These are phyloP conservation scores for Megaleporinus macrocephalus DNA, from an alignment of 2,113 vertebrate species.

Conservation along the genomic window DNA sequence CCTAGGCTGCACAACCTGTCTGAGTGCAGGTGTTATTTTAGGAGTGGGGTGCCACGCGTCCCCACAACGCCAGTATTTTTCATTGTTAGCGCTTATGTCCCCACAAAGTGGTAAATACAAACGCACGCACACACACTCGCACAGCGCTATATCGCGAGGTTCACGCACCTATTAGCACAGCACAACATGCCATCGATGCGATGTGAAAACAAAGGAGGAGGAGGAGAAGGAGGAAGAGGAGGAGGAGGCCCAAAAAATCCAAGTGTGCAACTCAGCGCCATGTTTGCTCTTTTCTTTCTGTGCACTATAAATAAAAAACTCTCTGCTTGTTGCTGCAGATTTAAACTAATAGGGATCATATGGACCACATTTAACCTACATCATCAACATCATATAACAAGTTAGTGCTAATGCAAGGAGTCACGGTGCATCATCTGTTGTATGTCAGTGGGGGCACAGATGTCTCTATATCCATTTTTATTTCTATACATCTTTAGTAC, in stretches of 20 bases:
- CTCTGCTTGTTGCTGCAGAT: slow-evolving; percentile 1
- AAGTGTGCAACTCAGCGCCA: slow-evolving; percentile 30
- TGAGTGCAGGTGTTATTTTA: too few relatives aligned
- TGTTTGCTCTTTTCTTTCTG: slow-evolving; percentile 14
- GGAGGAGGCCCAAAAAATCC: slow-evolving; percentile 11
- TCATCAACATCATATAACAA: too few relatives aligned
- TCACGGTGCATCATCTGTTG: too few relatives aligned
- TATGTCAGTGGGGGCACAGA: too few relatives aligned
- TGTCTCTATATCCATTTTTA: too few relatives aligned
- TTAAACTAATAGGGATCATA: too few relatives aligned
- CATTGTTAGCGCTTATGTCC: background rate
- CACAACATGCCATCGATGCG: slow-evolving; percentile 49
- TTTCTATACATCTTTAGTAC: too few relatives aligned
- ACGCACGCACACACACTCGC: background rate
- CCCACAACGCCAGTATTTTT: too few relatives aligned
- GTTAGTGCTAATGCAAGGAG: too few relatives aligned
- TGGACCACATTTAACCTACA: too few relatives aligned
- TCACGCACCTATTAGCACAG: slow-evolving; percentile 66
- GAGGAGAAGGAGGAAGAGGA: background rate
- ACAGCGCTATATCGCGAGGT: slow-evolving; percentile 79
- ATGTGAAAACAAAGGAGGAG: slow-evolving; percentile 39
- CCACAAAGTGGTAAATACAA: background rate
- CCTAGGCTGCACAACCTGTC: too few relatives aligned
- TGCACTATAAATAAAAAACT: background rate
- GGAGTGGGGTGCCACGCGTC: too few relatives aligned